phyloP scores from a whole-genome alignment of 2,797 vertebrate species.

The Cyprinodon diabolis region DNA sequence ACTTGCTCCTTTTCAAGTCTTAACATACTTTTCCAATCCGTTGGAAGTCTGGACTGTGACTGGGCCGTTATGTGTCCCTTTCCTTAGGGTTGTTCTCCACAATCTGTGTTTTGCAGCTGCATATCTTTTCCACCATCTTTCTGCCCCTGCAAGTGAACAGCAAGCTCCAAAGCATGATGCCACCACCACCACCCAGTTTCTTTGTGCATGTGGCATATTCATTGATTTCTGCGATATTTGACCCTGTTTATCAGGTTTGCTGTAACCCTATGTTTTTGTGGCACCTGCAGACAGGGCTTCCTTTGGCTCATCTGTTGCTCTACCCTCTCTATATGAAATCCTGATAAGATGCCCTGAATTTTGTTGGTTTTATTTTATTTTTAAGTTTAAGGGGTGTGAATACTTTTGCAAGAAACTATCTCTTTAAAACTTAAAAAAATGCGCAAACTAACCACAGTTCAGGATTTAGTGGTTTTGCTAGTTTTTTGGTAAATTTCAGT shows the following conservation, averaged over 20 bases:
- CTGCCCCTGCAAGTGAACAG: neutral
- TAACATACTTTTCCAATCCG: neutral
- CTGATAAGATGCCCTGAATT: neutral
- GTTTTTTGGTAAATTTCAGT: neutral
- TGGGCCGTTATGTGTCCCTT: neutral
- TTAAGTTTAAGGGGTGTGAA: neutral
- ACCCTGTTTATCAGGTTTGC: neutral
- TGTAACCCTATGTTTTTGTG: no score
- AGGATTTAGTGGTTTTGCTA: neutral
- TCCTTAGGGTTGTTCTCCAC: neutral
- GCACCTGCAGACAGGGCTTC: neutral
- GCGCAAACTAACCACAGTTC: neutral
- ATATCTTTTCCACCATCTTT: neutral
- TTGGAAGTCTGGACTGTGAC: neutral
- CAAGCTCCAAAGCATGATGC: neutral
- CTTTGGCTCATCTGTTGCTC: neutral
- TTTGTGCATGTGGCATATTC: neutral
- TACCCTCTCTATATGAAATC: neutral
- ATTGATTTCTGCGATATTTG: neutral
- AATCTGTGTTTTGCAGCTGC: neutral
- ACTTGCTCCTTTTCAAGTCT: neutral
- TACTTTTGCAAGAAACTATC: neutral
- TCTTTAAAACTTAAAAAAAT: neutral
- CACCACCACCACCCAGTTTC: neutral
- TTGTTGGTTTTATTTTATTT: no score